phyloP scores from a whole-genome alignment of 1,140 invertebrate genomes.

The Subanguina moxae region DNA sequence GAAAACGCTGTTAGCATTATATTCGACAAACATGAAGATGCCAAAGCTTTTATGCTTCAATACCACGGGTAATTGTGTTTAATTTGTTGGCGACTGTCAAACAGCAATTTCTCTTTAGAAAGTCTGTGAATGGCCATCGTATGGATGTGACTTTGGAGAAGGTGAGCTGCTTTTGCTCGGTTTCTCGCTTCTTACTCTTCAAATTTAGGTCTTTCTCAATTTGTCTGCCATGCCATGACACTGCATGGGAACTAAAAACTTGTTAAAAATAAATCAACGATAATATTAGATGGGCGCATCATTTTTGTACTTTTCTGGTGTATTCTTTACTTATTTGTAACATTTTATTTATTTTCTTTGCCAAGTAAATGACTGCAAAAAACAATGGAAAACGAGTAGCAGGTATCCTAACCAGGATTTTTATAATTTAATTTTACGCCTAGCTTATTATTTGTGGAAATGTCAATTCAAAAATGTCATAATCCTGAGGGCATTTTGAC shows the following conservation, averaged over 20 bases:
- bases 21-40: slow-evolving; percentile 41
- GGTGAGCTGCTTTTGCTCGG: not conserved
- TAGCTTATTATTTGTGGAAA: too few species aligned
- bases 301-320: too few species aligned
- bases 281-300: too few species aligned
- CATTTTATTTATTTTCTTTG: too few species aligned
- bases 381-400: too few species aligned
- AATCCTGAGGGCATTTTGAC: too few species aligned
- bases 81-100: not conserved
- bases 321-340: too few species aligned
- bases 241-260: not conserved
- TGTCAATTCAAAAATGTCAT: too few species aligned
- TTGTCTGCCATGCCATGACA: slow-evolving; percentile 1
- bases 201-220: slow-evolving; percentile 5
- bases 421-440: too few species aligned
- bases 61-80: slow-evolving; percentile 36
- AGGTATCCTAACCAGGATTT: too few species aligned
- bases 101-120: not conserved
- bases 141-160: slow-evolving; percentile 13
- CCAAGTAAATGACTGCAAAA: too few species aligned
- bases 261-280: too few species aligned
- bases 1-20: slow-evolving; percentile 33
- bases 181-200: not conserved
- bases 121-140: not conserved
- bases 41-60: slow-evolving; percentile 41